Evolutionary conservation across 2,888 invertebrate species (phyloP), one percentile per base, ranked within the genome.

Genomic region (Parnassius smintheus): DNA sequence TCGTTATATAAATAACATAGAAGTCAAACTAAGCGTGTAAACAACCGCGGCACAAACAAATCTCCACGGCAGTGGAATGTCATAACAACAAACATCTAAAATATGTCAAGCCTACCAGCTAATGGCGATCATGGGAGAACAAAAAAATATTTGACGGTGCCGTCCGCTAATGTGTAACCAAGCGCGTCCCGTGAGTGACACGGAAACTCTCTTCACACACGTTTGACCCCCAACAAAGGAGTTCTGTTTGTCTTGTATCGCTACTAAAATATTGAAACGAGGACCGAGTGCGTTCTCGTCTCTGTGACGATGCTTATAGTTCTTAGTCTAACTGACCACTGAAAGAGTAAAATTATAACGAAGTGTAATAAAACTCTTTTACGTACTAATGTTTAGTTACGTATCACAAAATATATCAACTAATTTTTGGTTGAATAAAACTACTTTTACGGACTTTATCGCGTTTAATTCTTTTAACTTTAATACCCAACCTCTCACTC

Each of bases 221-320:
- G 85, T 78, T 78, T 90, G 90, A 88, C 90, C 89, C 83, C 85
- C 87, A 86, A 88, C 90, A 89, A 88, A 90, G 88, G 83, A 87
- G 86, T 86, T 80, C 69, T 91, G 81, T 91, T 91, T 91, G 85
- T 75, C 73, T 82, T 85, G 82, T 78, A 82, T 85, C 88, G 88
- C 91, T 91, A 91, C 91, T 91, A 91, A 89, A 91, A 91, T 91
- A 91, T 91, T 91, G 86, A 82, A 83, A 86, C 84, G 85, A 83
- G 83, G 76, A 71, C 80, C 75, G 80, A 86, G 84, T 84, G 83
- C 84, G 80, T 83, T 86, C 83, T 80, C 73, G 75, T 75, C 81
- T 79, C 77, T 74, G 81, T 74, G 75, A 77, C 80, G 78, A 75
- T 75, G 80, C 80, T 77, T 76, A 72, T 73, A 74, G 70, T 72